Base-by-base conservation (phyloP, 2,888 invertebrate genomes). In the Aspidiotus rigidus region DNA sequence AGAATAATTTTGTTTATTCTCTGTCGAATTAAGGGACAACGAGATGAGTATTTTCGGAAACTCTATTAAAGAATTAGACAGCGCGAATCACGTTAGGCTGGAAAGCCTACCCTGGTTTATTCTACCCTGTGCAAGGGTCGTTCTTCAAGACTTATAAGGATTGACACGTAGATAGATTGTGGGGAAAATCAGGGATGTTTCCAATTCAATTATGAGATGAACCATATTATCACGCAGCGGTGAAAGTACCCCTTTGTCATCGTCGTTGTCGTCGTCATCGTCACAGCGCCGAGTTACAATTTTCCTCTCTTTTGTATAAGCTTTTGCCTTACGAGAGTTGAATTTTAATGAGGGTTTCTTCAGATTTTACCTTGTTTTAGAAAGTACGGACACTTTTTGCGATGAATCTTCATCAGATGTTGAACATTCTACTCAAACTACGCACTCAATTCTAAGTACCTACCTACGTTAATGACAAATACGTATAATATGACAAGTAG, bases 11-110 rank as follows among this genome's bases (percentile, higher is more conserved):
- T 5, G 11, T 53, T 53, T 42, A 60, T 53, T 59, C 59, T 66
- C 41, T 69, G 69, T 69, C 69, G 62, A 69, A 69, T 69, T 69
- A 69, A 62, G 62, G 62, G 62, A 62, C 69, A 56, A 55, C 62
- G 62, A 28, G 28, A 5, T 69, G 69, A 69, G 42, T 69, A 62
- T 57, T 57, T 66, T 66, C 57, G 59, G 59, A 66, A 66, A 39
- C 66, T 66, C 59, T 66, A 66, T 49, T 66, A 66, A 66, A 59
- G 59, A 66, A 66, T 66, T 66, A 59, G 49, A 17, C 59, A 56
- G 57, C 42, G 66, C 57, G 56, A 66, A 66, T 57, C 57, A 42
- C 57, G 66, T 66, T 66, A 57, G 42, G 66, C 66, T 66, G 59
- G 59, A 66, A 59, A 66, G 66, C 66, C 66, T 66, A 59, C 57